Percentiles rank a stretch among this genome's conserved stretches.
phyloP scores from a whole-genome alignment of 2,113 vertebrate species.

The Megaleporinus macrocephalus region DNA sequence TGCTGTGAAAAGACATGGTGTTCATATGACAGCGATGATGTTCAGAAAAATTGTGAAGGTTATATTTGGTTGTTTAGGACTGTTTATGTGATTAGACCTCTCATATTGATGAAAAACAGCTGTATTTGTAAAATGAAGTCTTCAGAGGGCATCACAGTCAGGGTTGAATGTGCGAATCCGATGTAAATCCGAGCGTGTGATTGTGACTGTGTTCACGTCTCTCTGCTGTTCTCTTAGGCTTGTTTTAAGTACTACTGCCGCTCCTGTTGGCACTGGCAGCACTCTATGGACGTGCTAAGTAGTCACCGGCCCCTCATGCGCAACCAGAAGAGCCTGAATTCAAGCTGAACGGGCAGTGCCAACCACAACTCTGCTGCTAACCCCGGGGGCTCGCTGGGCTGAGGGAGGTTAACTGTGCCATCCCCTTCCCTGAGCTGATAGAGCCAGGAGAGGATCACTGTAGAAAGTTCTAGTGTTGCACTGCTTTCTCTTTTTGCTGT shows the following conservation, averaged over 20 bases:
- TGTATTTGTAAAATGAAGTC: not conserved
- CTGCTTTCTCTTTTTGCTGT: constrained; percentile 97
- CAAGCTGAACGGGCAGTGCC: constrained; percentile 79
- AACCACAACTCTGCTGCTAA: constrained; percentile 35
- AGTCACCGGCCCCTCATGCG: constrained; percentile 98
- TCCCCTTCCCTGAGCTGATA: constrained; percentile 39
- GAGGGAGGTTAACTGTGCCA: constrained; percentile 77
- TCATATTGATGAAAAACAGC: too few species aligned
- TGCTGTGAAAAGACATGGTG: too few species aligned
- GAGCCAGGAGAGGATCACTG: constrained; percentile 77
- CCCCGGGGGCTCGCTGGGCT: constrained; percentile 68
- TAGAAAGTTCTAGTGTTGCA: constrained; percentile 92
- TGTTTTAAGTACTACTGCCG: constrained; percentile 99
- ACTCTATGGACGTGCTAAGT: constrained; percentile 92
- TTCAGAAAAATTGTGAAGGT: too few species aligned
- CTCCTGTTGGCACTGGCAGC: constrained; percentile 98
- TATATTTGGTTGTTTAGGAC: too few species aligned
- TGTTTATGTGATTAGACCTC: too few species aligned
- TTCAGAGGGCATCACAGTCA: not conserved
- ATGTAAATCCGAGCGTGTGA: not conserved
- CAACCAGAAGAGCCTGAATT: constrained; percentile 95
- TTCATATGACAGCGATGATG: too few species aligned
- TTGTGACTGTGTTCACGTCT: not conserved
- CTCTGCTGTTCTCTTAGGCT: constrained; percentile 73
- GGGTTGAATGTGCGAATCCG: not conserved